phyloP scores from a whole-genome alignment of 2,113 vertebrate genomes.

The Mionectes macconnelli region DNA sequence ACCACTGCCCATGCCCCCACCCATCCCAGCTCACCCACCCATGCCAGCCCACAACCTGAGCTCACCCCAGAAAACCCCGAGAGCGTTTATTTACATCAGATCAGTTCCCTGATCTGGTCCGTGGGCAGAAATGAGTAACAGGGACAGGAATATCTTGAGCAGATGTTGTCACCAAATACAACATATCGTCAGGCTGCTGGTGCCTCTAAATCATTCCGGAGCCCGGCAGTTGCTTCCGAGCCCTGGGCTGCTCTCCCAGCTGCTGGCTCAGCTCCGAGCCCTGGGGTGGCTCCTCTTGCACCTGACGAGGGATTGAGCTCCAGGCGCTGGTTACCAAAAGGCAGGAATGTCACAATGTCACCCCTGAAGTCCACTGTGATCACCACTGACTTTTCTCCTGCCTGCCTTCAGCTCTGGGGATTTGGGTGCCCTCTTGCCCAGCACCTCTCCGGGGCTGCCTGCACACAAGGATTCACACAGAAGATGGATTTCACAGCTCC shows the following conservation, averaged over 20 bases:
- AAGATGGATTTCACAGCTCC: neutral
- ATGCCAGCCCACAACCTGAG: neutral
- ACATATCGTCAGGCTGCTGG: neutral
- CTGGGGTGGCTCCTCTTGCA: neutral
- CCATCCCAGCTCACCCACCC: neutral
- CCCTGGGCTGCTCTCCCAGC: neutral
- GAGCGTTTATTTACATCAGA: neutral
- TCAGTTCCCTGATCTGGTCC: neutral
- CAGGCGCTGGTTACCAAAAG: accelerated
- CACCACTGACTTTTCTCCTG: neutral
- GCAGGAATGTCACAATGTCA: neutral
- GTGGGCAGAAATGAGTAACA: conserved; percentile 47
- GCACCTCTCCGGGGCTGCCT: neutral
- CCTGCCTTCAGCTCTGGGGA: neutral
- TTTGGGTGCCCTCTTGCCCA: neutral
- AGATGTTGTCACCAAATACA: conserved; percentile 44
- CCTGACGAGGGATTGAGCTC: accelerated
- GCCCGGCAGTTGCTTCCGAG: neutral
- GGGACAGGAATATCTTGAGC: conserved; percentile 21
- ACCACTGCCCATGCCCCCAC: neutral
- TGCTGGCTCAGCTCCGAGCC: neutral
- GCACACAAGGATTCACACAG: neutral
- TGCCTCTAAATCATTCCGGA: neutral
- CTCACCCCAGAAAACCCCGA: conserved; percentile 1
- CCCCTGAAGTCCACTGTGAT: neutral